Base-by-base conservation (phyloP, 2,797 vertebrate genomes). In the Danio albolineatus region DNA sequence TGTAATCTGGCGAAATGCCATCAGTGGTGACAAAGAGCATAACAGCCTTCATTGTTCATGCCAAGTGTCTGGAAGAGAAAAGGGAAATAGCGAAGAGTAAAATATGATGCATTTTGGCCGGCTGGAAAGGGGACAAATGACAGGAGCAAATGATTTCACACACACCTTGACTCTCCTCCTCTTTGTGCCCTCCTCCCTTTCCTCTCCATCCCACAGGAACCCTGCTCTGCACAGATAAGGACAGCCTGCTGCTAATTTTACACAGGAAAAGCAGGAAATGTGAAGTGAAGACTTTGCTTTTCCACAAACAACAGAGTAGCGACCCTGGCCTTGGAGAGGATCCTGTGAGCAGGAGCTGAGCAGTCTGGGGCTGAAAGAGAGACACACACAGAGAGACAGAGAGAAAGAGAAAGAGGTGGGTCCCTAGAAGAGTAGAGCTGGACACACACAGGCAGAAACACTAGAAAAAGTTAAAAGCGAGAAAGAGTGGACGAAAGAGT, bases 181-280 rank as follows among this genome's bases (percentile, higher is more conserved):
- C 70, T 13, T 89, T 75, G 62, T 84, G 85, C 84, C 41, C 71
- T 78, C 57, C 84, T 54, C 78, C 76, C 78, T 78, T 61, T 46
- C 71, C 85, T 84, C 85, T 87, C 88, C 16, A 73, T 71, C 83
- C 94, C 93, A 94, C 94, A 90, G 96, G 95, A 96, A 95, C 94
- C 92, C 93, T 98, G 97, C 91, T 90, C 92, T 88, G 91, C 82
- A 86, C 89, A 97, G 97, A 99, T 99, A 99, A 98, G 96, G 95
- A 92, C 90, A 80, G 94, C 92, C 89, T 90, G 93, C 95, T 95
- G 91, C 96, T 97, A 96, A 96, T 96, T 96, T 93, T 89, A 88
- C 94, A 94, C 94, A 93, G 95, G 80, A 94, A 95, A 95, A 91
- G 95, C 97, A 98, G 97, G 98, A 99, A 98, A 95, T 74, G 88